Evolutionary conservation across 2,888 invertebrate species (phyloP), one percentile per base, ranked within the genome.

Genomic region (Prosapia bicincta): DNA sequence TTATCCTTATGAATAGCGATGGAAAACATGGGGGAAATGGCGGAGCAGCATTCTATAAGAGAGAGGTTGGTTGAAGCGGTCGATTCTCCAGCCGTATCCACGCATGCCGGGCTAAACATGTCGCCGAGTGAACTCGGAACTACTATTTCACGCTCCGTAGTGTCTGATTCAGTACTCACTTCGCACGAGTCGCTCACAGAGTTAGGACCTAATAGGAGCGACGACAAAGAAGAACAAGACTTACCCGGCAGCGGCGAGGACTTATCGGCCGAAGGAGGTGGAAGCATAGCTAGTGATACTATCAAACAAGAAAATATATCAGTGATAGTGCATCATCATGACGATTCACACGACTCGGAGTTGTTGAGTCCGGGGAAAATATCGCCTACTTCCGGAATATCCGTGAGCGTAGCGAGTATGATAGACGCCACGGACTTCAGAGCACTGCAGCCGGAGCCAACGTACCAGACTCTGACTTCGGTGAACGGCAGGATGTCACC

Each of bases 401-500:
- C 90, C 82, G 90, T 90, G 80, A 90, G 89, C 85, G 90, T 90
- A 82, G 88, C 89, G 83, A 90, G 88, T 83, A 92, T 92, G 91
- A 91, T 93, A 83, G 92, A 93, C 86, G 82, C 77, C 30, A 78
- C 78, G 71, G 92, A 92, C 84, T 92, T 90, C 83, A 91, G 95
- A 84, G 90, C 92, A 81, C 91, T 93, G 83, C 91, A 91, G 85
- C 90, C 90, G 79, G 93, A 93, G 84, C 94, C 96, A 75, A 96
- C 96, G 76, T 97, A 97, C 87, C 97, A 97, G 86, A 97, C 97
- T 2, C 86, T 98, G 76, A 92, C 92, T 71, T 94, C 94, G 75
- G 94, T 94, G 78, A 97, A 96, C 86, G 96, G 96, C 78, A 90
- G 97, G 80, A 92, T 98, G 88, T 96, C 97, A 78, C 96, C 96